Conservation (phyloP, 2,797 vertebrate species). For the Sternarchorhynchus goeldii region DNA sequence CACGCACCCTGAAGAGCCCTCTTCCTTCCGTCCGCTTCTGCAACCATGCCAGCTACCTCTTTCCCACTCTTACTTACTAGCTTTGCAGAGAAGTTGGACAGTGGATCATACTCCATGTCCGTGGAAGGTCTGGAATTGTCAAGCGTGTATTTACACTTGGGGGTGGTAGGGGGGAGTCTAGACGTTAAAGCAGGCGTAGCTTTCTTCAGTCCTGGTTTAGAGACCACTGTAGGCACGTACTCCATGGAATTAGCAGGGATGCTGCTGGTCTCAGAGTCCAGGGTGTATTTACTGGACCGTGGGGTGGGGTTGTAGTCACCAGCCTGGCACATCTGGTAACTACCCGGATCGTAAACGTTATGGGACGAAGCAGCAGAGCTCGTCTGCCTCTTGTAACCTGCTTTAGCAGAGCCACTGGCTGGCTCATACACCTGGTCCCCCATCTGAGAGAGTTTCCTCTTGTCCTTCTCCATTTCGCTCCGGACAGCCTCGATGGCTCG, state of each 20-base stretch:
- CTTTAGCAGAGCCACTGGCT: constrained; percentile 54
- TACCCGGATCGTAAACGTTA: constrained; percentile 82
- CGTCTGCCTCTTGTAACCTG: constrained; percentile 73
- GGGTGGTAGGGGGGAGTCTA: background rate
- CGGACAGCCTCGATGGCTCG: constrained; percentile 92
- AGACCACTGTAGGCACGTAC: constrained; percentile 85
- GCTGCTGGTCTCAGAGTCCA: constrained; percentile 75
- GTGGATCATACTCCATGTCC: constrained; percentile 94
- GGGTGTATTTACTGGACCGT: constrained; percentile 86
- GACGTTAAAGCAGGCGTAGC: constrained; percentile 53
- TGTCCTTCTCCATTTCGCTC: constrained; percentile 88
- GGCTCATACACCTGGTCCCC: constrained; percentile 82
- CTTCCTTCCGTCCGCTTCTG: constrained; percentile 51
- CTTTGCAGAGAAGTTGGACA: constrained; percentile 92
- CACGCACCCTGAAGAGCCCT: constrained; percentile 35
- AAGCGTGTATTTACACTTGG: constrained; percentile 87
- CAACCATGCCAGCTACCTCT: constrained; percentile 57
- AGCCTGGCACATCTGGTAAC: constrained; percentile 74
- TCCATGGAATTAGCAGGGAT: constrained; percentile 79
- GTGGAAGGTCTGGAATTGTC: constrained; percentile 89
- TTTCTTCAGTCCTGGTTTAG: constrained; percentile 73
- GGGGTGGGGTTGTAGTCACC: constrained; percentile 87
- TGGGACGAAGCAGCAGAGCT: constrained; percentile 64
- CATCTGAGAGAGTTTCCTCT: constrained; percentile 82
- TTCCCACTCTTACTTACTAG: constrained; percentile 79